Evolutionary conservation across 2,113 vertebrate genomes (phyloP).

Genomic region (Elgaria multicarinata): DNA sequence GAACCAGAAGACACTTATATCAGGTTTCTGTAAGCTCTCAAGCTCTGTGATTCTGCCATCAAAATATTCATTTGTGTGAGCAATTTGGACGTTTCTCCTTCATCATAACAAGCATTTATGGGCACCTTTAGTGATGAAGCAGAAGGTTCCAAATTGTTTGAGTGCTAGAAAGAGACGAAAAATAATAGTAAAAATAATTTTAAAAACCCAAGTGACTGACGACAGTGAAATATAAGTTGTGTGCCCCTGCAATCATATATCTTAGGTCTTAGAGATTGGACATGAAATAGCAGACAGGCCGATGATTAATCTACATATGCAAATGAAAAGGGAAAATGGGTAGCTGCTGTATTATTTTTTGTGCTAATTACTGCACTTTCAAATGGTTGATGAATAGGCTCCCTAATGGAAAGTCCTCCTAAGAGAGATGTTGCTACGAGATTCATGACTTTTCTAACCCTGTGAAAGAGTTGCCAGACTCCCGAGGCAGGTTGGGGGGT

Average conservation of each 20-base stretch:
- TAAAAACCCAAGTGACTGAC: not conserved
- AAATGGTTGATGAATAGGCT: constrained; percentile 17
- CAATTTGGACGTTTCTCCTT: not conserved
- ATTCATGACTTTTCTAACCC: not conserved
- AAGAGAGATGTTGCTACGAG: constrained; percentile 26
- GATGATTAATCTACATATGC: constrained; percentile 15
- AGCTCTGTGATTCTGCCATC: not conserved
- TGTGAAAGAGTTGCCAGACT: not conserved
- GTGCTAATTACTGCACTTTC: constrained; percentile 26
- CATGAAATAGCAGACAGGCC: constrained; percentile 1
- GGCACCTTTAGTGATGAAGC: not conserved
- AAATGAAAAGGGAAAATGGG: constrained; percentile 23
- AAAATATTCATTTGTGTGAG: not conserved
- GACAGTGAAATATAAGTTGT: not conserved
- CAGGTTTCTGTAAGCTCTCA: not conserved
- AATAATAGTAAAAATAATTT: not conserved
- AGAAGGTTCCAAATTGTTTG: not conserved
- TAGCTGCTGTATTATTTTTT: not conserved
- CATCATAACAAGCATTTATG: not conserved
- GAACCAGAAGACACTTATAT: not conserved
- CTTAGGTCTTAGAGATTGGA: not conserved
- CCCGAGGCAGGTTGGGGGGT: not conserved
- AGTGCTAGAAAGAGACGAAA: not conserved
- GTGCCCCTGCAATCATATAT: not conserved
- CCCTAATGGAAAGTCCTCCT: constrained; percentile 1